A percentile compares a stretch with the other conserved stretches of the same genome.
Conservation (phyloP, 2,888 invertebrate species). For the Metopia argyrocephala region DNA sequence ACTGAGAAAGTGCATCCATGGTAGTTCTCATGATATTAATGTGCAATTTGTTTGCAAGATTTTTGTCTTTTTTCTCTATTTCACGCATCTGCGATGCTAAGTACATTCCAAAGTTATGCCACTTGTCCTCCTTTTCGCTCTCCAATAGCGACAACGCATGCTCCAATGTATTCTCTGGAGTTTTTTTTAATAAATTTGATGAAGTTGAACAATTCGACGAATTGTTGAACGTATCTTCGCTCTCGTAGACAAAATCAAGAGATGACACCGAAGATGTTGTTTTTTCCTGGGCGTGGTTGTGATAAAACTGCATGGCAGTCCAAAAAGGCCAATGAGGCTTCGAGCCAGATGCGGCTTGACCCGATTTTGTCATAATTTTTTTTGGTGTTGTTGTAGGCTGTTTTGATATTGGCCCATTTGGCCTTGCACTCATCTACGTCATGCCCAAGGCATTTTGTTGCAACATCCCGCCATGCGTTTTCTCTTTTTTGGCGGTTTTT, state of each 20-base stretch:
- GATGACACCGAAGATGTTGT: neutral
- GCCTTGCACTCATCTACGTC: conserved; percentile 17
- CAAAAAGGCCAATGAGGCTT: conserved; percentile 12
- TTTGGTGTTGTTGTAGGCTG: no score
- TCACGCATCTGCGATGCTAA: conserved; percentile 7
- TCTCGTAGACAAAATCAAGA: neutral
- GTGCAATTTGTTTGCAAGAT: conserved; percentile 1
- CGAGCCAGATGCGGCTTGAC: neutral
- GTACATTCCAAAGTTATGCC: conserved; percentile 5
- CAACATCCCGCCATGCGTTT: no score
- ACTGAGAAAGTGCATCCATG: conserved; percentile 4
- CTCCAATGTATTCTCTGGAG: neutral
- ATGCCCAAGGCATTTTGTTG: no score
- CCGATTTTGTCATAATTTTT: conserved; percentile 17
- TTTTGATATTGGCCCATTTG: no score
- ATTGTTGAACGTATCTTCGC: neutral
- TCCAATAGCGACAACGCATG: neutral
- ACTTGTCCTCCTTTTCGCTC: neutral
- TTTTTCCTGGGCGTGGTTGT: neutral
- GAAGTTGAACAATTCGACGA: neutral
- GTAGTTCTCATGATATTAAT: neutral
- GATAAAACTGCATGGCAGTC: conserved; percentile 35
- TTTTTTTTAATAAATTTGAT: neutral
- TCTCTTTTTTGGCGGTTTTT: no score
- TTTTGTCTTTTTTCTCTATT: conserved; percentile 4